phyloP scores from a whole-genome alignment of 2,113 vertebrate genomes.

The Sylvietta virens region DNA sequence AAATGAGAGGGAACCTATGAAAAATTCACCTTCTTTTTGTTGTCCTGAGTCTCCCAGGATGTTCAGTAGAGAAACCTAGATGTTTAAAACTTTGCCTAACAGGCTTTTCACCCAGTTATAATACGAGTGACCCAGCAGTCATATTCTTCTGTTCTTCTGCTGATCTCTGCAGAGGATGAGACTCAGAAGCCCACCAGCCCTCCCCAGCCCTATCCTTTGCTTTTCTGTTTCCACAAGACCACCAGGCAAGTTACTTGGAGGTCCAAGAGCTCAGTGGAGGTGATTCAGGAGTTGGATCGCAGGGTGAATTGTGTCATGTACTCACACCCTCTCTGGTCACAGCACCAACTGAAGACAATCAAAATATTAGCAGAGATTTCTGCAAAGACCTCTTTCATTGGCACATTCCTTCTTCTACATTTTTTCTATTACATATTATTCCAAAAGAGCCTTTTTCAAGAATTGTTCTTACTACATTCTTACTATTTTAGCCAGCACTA shows the following conservation, averaged over 20 bases:
- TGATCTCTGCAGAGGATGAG: background rate
- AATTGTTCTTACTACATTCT: background rate
- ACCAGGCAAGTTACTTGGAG: background rate
- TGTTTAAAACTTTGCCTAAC: background rate
- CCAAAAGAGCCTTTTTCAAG: background rate
- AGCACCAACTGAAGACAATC: background rate
- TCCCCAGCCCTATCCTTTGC: background rate
- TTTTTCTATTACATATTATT: background rate
- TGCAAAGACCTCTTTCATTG: background rate
- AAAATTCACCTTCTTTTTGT: background rate
- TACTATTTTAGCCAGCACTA: background rate
- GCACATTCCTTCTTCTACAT: background rate
- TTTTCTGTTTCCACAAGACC: background rate
- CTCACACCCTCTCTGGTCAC: background rate
- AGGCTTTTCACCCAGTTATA: background rate
- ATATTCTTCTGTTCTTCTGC: background rate
- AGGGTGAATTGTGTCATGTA: rapidly evolving
- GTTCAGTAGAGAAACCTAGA: background rate
- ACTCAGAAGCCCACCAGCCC: background rate
- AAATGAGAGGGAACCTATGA: background rate
- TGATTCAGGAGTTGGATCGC: too few relatives aligned
- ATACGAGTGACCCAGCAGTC: background rate
- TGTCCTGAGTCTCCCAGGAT: background rate
- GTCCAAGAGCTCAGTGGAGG: too few relatives aligned
- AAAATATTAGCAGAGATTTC: background rate